Evolutionary conservation across 2,113 vertebrate genomes (phyloP).

Genomic region (Drymodes brunneopygia): DNA sequence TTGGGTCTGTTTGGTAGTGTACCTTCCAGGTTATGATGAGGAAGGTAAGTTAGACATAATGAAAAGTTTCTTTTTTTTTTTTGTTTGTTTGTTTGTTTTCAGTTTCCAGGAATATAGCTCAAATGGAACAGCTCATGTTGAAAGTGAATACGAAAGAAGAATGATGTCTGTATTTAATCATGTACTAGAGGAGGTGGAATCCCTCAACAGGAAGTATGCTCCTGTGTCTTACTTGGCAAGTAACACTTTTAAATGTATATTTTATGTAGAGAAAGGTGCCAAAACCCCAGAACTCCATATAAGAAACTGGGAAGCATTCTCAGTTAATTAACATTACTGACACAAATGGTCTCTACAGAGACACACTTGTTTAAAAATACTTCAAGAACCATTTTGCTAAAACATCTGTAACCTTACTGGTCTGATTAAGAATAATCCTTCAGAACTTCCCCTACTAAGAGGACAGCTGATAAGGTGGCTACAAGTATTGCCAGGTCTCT

Average conservation of each 20-base stretch:
- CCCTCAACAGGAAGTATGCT: slow-evolving; percentile 89
- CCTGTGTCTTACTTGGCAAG: slow-evolving; percentile 93
- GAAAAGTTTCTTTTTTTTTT: neutral
- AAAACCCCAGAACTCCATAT: fast-evolving
- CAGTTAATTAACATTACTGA: neutral
- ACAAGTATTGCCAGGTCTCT: neutral
- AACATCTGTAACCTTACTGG: neutral
- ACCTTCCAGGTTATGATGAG: neutral
- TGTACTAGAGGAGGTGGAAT: slow-evolving; percentile 92
- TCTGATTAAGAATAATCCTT: neutral
- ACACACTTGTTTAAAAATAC: neutral
- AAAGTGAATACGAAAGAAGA: slow-evolving; percentile 92
- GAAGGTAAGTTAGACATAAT: neutral
- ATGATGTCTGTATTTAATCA: slow-evolving; percentile 92
- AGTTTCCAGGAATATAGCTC: slow-evolving; percentile 92
- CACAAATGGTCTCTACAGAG: neutral
- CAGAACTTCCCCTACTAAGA: neutral
- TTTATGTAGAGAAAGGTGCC: neutral
- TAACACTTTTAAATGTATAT: neutral
- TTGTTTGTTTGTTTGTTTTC: neutral
- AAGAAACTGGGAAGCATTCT: neutral
- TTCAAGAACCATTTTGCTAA: neutral
- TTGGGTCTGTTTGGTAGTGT: neutral
- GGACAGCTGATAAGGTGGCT: neutral
- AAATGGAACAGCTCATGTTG: slow-evolving; percentile 78